Percentiles rank a stretch among this genome's conserved stretches.
Evolutionary conservation across 1,140 invertebrate genomes (phyloP).

Genomic region (Lineus longissimus): DNA sequence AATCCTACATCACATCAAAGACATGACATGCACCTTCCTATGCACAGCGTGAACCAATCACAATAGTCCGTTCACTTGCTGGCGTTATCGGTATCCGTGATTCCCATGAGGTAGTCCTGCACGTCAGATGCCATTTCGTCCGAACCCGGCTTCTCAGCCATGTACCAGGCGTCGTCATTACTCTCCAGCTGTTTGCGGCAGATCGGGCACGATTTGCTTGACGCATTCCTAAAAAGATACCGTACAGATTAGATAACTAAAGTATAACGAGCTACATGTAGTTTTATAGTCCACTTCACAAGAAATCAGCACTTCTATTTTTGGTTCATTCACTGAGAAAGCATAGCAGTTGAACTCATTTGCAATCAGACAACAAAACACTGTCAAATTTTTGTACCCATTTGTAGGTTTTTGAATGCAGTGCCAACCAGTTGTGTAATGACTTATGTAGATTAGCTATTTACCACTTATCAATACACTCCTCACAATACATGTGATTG

Average conservation of each 20-base stretch:
- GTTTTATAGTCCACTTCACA: background rate
- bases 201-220: conserved; percentile 66
- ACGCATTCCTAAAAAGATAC: conserved; percentile 60
- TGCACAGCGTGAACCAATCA: too few relatives aligned
- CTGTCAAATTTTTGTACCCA: background rate
- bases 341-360: background rate
- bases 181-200: conserved; percentile 62
- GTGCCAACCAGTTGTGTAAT: background rate
- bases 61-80: too few relatives aligned
- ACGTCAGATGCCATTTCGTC: conserved; percentile 64
- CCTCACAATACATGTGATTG: conserved; percentile 65
- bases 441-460: conserved; percentile 18
- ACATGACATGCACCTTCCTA: too few relatives aligned
- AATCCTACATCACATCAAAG: too few relatives aligned
- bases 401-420: background rate
- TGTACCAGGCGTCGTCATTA: conserved; percentile 65
- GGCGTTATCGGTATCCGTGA: too few relatives aligned
- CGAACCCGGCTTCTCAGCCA: conserved; percentile 62
- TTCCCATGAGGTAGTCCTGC: conserved; percentile 52
- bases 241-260: conserved; percentile 16
- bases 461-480: conserved; percentile 69
- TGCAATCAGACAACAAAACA: background rate
- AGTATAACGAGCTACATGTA: background rate
- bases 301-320: too few relatives aligned
- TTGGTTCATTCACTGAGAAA: background rate